A percentile compares a stretch with the other conserved stretches of the same genome.
phyloP scores from a whole-genome alignment of 2,113 vertebrate genomes.

The Tachysurus fulvidraco region DNA sequence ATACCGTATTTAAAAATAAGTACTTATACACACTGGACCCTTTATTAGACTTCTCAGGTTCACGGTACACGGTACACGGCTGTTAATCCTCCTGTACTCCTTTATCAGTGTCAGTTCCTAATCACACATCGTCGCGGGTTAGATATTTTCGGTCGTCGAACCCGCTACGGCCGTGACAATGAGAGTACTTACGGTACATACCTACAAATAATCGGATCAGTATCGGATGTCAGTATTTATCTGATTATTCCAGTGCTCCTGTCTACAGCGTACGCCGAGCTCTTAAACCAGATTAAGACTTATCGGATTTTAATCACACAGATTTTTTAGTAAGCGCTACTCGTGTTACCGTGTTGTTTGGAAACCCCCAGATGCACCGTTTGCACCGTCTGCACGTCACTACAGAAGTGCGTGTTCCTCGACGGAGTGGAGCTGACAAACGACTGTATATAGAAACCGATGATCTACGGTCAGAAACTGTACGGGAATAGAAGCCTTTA shows the following conservation, averaged over 20 bases:
- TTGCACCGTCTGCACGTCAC: background rate
- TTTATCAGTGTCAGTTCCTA: background rate
- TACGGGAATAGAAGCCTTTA: background rate
- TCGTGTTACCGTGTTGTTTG: background rate
- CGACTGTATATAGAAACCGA: background rate
- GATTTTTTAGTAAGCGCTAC: background rate
- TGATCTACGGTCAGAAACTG: background rate
- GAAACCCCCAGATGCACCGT: background rate
- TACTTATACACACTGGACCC: background rate
- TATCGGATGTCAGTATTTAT: background rate
- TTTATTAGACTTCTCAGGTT: background rate
- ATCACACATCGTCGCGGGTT: background rate
- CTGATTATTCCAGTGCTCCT: background rate
- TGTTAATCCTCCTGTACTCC: background rate
- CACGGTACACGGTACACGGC: too few relatives aligned
- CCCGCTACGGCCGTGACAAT: background rate
- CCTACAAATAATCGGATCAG: constrained; percentile 6
- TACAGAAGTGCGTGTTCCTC: background rate
- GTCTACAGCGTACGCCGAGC: background rate
- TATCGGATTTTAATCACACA: background rate
- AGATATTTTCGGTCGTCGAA: background rate
- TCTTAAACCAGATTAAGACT: constrained; percentile 12
- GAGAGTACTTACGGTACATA: background rate
- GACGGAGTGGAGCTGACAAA: background rate
- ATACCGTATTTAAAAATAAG: background rate